Percentiles rank a stretch among this genome's conserved stretches.
Evolutionary conservation across 1,140 invertebrate species (phyloP).

Genomic region (Hyphantria cunea): DNA sequence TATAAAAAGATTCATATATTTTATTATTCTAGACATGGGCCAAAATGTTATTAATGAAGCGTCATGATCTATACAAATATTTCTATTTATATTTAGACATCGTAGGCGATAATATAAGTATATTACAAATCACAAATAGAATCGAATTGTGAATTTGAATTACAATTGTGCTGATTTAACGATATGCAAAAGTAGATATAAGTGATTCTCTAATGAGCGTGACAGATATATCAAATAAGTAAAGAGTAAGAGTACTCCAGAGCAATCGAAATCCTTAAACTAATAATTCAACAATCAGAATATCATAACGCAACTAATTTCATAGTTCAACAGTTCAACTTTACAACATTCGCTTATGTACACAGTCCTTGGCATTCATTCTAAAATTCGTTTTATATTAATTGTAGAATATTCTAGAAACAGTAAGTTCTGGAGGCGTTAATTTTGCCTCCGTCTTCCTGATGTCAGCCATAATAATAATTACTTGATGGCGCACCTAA

Average conservation of each 20-base stretch:
- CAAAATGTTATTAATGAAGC: constrained; percentile 16
- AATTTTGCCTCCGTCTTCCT: constrained; percentile 47
- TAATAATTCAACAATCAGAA: constrained; percentile 26
- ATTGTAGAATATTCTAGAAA: constrained; percentile 48
- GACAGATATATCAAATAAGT: constrained; percentile 19
- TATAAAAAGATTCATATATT: constrained; percentile 29
- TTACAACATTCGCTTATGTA: constrained; percentile 13
- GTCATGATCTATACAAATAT: constrained; percentile 18
- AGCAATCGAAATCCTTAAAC: constrained; percentile 10
- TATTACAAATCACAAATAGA: constrained; percentile 29
- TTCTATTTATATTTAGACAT: constrained; percentile 24
- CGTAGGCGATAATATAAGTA: constrained; percentile 14
- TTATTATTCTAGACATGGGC: background rate
- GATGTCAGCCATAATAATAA: constrained; percentile 76
- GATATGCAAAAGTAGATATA: constrained; percentile 28
- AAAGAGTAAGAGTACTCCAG: background rate
- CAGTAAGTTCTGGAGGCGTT: constrained; percentile 68
- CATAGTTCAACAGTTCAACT: constrained; percentile 12
- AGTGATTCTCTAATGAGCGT: constrained; percentile 26
- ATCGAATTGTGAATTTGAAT: constrained; percentile 17
- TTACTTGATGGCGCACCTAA: constrained; percentile 72
- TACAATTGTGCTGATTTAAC: constrained; percentile 30
- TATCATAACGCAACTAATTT: constrained; percentile 13
- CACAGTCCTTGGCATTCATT: constrained; percentile 16
- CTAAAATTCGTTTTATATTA: constrained; percentile 11